Evolutionary conservation across 2,113 vertebrate genomes (phyloP).

Genomic region (Heterochromis multidens): DNA sequence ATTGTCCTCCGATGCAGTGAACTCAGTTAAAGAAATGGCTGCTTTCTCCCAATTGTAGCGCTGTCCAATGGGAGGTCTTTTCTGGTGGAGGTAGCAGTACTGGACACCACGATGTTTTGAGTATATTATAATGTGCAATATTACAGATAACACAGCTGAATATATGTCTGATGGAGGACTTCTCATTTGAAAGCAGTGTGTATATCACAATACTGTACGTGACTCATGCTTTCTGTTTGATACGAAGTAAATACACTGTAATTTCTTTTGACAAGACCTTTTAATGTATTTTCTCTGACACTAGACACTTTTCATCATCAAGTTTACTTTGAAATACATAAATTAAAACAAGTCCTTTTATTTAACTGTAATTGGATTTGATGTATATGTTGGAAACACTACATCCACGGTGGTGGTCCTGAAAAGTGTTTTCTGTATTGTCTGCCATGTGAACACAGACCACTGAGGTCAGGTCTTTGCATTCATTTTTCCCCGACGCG

Average conservation of each 20-base stretch:
- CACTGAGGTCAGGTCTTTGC: not conserved
- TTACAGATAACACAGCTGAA: constrained; percentile 41
- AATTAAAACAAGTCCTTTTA: constrained; percentile 28
- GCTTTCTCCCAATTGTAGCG: constrained; percentile 4
- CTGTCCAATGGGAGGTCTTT: constrained; percentile 33
- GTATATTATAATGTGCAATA: constrained; percentile 67
- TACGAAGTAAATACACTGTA: constrained; percentile 67
- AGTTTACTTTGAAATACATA: constrained; percentile 33
- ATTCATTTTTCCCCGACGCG: not conserved
- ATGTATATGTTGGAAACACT: constrained; percentile 28
- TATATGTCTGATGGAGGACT: constrained; percentile 7
- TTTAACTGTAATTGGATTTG: constrained; percentile 33
- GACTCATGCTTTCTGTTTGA: constrained; percentile 24
- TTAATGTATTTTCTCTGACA: constrained; percentile 58
- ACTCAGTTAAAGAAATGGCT: not conserved
- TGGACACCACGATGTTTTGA: constrained; percentile 16
- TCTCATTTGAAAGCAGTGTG: constrained; percentile 21
- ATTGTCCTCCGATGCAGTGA: not conserved
- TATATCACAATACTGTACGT: constrained; percentile 15
- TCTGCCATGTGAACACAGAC: constrained; percentile 13
- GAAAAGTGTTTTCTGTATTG: constrained; percentile 23
- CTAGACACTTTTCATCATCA: constrained; percentile 57
- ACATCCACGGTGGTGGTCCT: constrained; percentile 17
- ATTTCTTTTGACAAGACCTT: constrained; percentile 38
- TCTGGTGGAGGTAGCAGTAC: constrained; percentile 20